Percentiles rank a stretch among this genome's conserved stretches.
These are phyloP conservation scores for Melanotaenia nigrans DNA, from an alignment of 2,797 vertebrate genomes.

Conservation along the genomic window DNA sequence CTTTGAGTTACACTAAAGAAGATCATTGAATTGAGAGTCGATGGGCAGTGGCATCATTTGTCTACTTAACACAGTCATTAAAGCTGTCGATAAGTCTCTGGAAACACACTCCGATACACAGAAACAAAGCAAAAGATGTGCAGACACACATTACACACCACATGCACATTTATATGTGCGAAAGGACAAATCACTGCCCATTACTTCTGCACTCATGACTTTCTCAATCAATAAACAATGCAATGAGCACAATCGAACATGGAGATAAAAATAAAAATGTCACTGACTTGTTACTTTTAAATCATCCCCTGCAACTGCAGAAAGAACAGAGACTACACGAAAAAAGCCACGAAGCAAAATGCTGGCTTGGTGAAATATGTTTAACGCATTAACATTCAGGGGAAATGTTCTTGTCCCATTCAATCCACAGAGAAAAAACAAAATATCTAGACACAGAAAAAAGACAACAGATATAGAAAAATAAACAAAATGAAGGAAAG, in stretches of 20 bases:
- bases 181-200: conserved; percentile 28
- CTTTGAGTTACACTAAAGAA: conserved; percentile 33
- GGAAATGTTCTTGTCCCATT: conserved; percentile 15
- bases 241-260: not conserved
- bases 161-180: conserved; percentile 24
- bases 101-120: conserved; percentile 5
- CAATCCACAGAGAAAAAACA: conserved; percentile 25
- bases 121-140: not conserved
- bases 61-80: conserved; percentile 39
- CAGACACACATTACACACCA: not conserved
- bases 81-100: conserved; percentile 20
- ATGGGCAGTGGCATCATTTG: conserved; percentile 20
- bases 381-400: conserved; percentile 37
- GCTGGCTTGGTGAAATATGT: conserved; percentile 6
- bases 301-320: not conserved
- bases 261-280: conserved; percentile 25
- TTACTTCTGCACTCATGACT: conserved; percentile 15
- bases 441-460: not conserved
- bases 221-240: not conserved
- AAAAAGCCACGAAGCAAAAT: not conserved
- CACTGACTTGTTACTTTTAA: conserved; percentile 27
- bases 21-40: conserved; percentile 28
- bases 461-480: not conserved
- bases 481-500: conserved; percentile 16
- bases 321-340: not conserved